phyloP scores from a whole-genome alignment of 2,888 invertebrate genomes.

The Enchytraeus crypticus region DNA sequence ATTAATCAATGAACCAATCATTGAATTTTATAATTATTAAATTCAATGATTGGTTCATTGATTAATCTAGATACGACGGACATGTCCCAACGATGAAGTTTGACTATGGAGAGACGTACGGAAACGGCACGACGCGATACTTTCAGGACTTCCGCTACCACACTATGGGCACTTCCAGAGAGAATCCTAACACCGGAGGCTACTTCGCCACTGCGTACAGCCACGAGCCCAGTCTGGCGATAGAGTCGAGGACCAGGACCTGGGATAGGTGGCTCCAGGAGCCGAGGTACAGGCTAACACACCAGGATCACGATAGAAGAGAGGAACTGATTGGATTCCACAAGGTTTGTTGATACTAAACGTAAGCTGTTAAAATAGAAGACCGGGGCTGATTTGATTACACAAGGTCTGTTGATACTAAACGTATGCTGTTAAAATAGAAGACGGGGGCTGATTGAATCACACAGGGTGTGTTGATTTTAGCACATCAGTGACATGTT shows the following conservation, averaged over 20 bases:
- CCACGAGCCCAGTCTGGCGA: constrained; percentile 47
- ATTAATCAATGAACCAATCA: no score
- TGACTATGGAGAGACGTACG: constrained; percentile 50
- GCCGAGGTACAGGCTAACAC: constrained; percentile 43
- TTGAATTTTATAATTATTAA: background rate
- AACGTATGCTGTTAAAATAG: no score
- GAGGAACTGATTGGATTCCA: constrained; percentile 4
- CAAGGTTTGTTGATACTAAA: no score
- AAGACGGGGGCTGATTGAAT: no score
- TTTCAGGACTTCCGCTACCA: constrained; percentile 48
- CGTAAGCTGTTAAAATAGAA: no score
- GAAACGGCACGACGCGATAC: constrained; percentile 46
- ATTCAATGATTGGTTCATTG: no score
- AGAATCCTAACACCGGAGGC: constrained; percentile 44
- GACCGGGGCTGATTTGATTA: no score
- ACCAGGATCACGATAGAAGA: constrained; percentile 45
- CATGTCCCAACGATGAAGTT: constrained; percentile 48
- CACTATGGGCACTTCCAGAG: constrained; percentile 41
- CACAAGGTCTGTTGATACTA: no score
- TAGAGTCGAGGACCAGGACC: constrained; percentile 41
- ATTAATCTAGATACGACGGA: constrained; percentile 45
- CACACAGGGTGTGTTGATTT: no score
- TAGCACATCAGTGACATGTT: no score
- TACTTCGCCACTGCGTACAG: constrained; percentile 47
- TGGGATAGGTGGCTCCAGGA: constrained; percentile 43